Conservation (phyloP, 2,888 invertebrate species). For the Cheilosia soror region DNA sequence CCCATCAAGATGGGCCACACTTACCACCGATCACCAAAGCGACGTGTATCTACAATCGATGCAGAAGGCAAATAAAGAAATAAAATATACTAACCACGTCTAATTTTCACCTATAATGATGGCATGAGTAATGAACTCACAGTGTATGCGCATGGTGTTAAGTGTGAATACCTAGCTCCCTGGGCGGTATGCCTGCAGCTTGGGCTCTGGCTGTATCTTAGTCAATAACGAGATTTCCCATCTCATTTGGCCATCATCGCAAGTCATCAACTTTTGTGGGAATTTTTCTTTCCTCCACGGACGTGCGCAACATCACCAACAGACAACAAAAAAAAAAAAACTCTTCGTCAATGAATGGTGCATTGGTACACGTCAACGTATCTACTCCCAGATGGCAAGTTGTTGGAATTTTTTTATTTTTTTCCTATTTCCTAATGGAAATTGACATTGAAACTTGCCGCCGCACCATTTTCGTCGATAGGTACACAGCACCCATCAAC, state of each 20-base stretch:
- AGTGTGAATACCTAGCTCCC: not conserved
- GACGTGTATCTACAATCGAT: conserved; percentile 16
- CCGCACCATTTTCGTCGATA: not conserved
- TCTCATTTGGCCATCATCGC: conserved; percentile 43
- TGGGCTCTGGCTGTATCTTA: not conserved
- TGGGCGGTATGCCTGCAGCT: conserved; percentile 6
- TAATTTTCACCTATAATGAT: conserved; percentile 59
- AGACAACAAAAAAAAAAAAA: not conserved
- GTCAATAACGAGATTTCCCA: conserved; percentile 41
- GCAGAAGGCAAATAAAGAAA: conserved; percentile 35
- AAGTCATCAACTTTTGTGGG: conserved; percentile 40
- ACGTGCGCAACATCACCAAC: conserved; percentile 35
- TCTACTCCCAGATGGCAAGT: conserved; percentile 27
- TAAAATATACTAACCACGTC: conserved; percentile 49
- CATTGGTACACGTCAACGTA: not conserved
- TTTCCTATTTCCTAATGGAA: conserved; percentile 37
- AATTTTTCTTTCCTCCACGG: conserved; percentile 20
- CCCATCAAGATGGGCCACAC: conserved; percentile 39
- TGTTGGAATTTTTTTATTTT: conserved; percentile 28
- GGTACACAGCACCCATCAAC: not conserved
- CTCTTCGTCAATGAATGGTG: not conserved
- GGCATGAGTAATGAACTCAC: conserved; percentile 52
- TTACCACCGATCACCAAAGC: conserved; percentile 24
- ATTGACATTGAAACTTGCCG: conserved; percentile 47
- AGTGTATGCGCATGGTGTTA: not conserved